Evolutionary conservation across 1,140 invertebrate species (phyloP).

Genomic region (Papilio aristodemus): DNA sequence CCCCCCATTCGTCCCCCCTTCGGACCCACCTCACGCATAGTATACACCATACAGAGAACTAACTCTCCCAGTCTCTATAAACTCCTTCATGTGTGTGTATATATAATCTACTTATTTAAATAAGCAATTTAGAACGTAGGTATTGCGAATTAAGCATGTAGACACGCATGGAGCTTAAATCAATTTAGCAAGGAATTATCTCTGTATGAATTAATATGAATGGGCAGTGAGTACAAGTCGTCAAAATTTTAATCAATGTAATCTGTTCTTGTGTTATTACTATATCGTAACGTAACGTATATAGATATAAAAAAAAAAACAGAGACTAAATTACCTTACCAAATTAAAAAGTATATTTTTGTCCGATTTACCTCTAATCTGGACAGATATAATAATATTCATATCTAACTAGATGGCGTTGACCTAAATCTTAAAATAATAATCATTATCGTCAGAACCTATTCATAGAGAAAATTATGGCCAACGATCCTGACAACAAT

Average conservation of each 20-base stretch:
- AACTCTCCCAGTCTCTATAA: slow-evolving; percentile 74
- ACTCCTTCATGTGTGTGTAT: slow-evolving; percentile 65
- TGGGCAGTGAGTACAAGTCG: slow-evolving; percentile 38
- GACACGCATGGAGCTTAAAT: slow-evolving; percentile 54
- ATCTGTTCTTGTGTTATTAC: not conserved
- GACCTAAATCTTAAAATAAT: too few relatives aligned
- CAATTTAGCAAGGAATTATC: slow-evolving; percentile 64
- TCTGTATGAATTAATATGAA: slow-evolving; percentile 55
- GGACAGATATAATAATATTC: too few relatives aligned
- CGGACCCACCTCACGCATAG: slow-evolving; percentile 66
- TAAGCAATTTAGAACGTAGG: slow-evolving; percentile 68
- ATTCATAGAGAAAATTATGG: too few relatives aligned
- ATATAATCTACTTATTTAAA: slow-evolving; percentile 73
- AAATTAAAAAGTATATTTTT: too few relatives aligned
- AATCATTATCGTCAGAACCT: too few relatives aligned
- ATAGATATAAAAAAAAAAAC: too few relatives aligned
- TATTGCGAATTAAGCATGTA: slow-evolving; percentile 48
- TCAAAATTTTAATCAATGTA: not conserved
- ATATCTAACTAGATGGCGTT: too few relatives aligned
- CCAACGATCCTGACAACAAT: too few relatives aligned
- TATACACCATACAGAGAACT: slow-evolving; percentile 76
- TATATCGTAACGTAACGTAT: too few relatives aligned
- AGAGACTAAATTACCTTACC: too few relatives aligned
- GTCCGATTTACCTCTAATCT: too few relatives aligned
- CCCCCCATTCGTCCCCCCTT: slow-evolving; percentile 44